These are phyloP conservation scores for Atractosteus spatula DNA, from an alignment of 2,113 vertebrate genomes.

Conservation along the genomic window DNA sequence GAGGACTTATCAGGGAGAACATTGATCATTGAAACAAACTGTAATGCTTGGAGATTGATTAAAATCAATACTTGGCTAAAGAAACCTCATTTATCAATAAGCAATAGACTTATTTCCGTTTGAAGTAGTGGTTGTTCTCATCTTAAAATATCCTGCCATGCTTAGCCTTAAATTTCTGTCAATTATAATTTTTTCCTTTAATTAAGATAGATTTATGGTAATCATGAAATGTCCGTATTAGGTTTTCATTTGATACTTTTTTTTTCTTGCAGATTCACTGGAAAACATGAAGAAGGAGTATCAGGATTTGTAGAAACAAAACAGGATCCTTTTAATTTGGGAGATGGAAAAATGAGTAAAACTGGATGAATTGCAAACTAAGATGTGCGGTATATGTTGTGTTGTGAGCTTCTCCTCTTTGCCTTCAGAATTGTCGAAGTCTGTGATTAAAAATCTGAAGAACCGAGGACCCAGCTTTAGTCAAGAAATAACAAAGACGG, in stretches of 20 bases:
- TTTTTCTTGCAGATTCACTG: conserved; percentile 66
- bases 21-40: too few relatives aligned
- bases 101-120: too few relatives aligned
- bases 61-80: too few relatives aligned
- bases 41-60: too few relatives aligned
- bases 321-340: conserved; percentile 21
- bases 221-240: too few relatives aligned
- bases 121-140: too few relatives aligned
- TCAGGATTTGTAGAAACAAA: conserved; percentile 69
- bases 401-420: conserved; percentile 57
- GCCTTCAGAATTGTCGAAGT: conserved; percentile 33
- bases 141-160: too few relatives aligned
- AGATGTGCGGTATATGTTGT: conserved; percentile 94
- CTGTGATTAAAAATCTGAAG: conserved; percentile 56
- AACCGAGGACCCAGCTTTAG: conserved; percentile 77
- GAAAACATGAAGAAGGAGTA: conserved; percentile 80
- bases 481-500: conserved; percentile 53
- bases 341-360: conserved; percentile 49
- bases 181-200: too few relatives aligned
- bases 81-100: too few relatives aligned
- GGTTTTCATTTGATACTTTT: background rate
- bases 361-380: conserved; percentile 35
- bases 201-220: too few relatives aligned
- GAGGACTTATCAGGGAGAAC: too few relatives aligned
- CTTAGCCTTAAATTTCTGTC: too few relatives aligned